Evolutionary conservation across 37 sponge, comb jelly and placozoan species (phyloP).

Genomic region (Axinella damicornis): DNA sequence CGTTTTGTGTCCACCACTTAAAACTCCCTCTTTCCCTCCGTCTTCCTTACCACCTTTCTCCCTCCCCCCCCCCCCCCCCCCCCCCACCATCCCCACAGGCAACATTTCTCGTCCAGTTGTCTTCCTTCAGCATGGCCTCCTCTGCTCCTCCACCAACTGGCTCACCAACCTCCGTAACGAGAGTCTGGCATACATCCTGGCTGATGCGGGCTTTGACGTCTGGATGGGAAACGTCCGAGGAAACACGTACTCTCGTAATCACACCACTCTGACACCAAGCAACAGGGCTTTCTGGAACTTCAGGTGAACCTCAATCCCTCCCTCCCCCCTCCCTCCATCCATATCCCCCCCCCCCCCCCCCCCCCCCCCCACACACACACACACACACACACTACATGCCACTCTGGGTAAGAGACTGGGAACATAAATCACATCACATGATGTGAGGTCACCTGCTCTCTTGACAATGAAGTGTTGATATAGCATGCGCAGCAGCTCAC

Average conservation of each 20-base stretch:
- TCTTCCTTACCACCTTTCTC: neutral
- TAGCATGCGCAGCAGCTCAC: too few relatives aligned
- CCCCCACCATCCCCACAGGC: neutral
- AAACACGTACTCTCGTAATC: conserved; percentile 93
- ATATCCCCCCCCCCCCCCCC: too few relatives aligned
- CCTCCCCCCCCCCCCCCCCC: neutral
- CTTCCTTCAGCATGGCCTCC: conserved; percentile 92
- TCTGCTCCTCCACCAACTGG: conserved; percentile 90
- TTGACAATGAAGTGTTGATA: too few relatives aligned
- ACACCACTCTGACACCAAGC: conserved; percentile 67
- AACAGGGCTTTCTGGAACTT: conserved; percentile 91
- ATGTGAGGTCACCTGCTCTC: too few relatives aligned
- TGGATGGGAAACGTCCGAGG: conserved; percentile 98
- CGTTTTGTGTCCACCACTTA: too few relatives aligned
- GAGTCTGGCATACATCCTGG: conserved; percentile 86
- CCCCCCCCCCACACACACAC: too few relatives aligned
- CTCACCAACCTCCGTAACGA: conserved; percentile 84
- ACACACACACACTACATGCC: too few relatives aligned
- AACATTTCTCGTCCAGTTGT: conserved; percentile 61
- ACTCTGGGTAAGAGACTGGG: too few relatives aligned
- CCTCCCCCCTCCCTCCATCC: neutral
- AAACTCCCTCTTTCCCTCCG: neutral
- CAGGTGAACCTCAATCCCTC: conserved; percentile 39
- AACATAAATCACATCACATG: too few relatives aligned
- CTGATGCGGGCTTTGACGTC: conserved; percentile 97